phyloP scores from a whole-genome alignment of 2,888 invertebrate genomes.

The Isoperla grammatica region DNA sequence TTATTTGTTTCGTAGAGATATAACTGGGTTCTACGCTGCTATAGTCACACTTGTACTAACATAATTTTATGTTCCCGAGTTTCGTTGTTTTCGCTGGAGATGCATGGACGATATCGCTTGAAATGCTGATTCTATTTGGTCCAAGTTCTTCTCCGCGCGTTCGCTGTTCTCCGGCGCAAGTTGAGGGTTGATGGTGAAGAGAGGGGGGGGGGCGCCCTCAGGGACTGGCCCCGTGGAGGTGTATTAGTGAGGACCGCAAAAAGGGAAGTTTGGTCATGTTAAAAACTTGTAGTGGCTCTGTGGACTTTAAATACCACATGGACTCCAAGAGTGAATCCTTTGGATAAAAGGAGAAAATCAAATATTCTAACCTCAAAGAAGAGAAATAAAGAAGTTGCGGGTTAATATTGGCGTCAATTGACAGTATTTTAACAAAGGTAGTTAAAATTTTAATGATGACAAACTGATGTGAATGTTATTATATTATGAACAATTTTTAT shows the following conservation, averaged over 20 bases:
- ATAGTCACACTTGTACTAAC: background rate
- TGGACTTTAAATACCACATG: too few species aligned
- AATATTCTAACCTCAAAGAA: too few species aligned
- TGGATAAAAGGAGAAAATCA: too few species aligned
- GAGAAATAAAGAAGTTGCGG: too few species aligned
- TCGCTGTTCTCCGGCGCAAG: too few species aligned
- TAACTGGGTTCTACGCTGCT: slow-evolving; percentile 3
- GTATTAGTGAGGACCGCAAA: slow-evolving; percentile 19
- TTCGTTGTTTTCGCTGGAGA: background rate
- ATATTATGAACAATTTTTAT: too few species aligned
- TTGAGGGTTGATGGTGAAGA: too few species aligned
- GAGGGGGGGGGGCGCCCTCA: background rate
- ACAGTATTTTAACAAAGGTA: too few species aligned
- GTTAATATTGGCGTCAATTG: too few species aligned
- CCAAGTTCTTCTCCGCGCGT: slow-evolving; percentile 4
- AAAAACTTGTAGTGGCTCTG: slow-evolving; percentile 15
- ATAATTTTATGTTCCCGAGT: background rate
- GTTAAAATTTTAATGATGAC: too few species aligned
- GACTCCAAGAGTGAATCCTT: too few species aligned
- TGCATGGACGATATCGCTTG: slow-evolving; percentile 12
- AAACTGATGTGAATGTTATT: too few species aligned
- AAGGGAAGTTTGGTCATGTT: slow-evolving; percentile 24
- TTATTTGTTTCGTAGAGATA: slow-evolving; percentile 2
- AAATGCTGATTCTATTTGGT: slow-evolving; percentile 18
- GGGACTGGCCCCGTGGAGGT: slow-evolving; percentile 9